These are phyloP conservation scores for Stictonetta naevosa DNA, from an alignment of 2,113 vertebrate genomes.

Conservation along the genomic window DNA sequence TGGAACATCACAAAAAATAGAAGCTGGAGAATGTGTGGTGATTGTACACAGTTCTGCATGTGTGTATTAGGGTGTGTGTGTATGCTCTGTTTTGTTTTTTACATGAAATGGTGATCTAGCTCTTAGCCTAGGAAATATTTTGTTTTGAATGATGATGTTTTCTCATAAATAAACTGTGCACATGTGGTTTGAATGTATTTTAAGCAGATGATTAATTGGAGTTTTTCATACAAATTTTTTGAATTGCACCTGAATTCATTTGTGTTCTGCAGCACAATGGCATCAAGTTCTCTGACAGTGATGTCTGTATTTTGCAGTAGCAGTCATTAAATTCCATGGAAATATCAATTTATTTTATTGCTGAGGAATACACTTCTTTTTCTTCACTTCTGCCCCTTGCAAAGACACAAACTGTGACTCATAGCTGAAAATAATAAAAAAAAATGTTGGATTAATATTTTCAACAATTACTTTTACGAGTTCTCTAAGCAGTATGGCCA, in stretches of 20 bases:
- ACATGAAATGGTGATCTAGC: background rate
- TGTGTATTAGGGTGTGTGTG: too few relatives aligned
- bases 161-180: background rate
- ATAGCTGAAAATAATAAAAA: background rate
- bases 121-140: background rate
- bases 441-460: background rate
- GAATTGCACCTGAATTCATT: background rate
- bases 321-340: background rate
- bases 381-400: background rate
- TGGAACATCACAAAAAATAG: background rate
- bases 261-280: background rate
- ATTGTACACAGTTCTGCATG: background rate
- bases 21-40: background rate
- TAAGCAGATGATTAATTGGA: background rate
- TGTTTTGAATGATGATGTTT: background rate
- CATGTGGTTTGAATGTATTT: background rate
- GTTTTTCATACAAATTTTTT: background rate
- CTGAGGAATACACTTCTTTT: background rate
- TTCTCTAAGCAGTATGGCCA: background rate
- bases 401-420: background rate
- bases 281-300: background rate
- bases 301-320: background rate
- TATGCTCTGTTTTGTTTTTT: background rate
- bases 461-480: background rate
- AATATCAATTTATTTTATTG: background rate